phyloP scores from a whole-genome alignment of 2,113 vertebrate genomes.

The Spheniscus mendiculus region DNA sequence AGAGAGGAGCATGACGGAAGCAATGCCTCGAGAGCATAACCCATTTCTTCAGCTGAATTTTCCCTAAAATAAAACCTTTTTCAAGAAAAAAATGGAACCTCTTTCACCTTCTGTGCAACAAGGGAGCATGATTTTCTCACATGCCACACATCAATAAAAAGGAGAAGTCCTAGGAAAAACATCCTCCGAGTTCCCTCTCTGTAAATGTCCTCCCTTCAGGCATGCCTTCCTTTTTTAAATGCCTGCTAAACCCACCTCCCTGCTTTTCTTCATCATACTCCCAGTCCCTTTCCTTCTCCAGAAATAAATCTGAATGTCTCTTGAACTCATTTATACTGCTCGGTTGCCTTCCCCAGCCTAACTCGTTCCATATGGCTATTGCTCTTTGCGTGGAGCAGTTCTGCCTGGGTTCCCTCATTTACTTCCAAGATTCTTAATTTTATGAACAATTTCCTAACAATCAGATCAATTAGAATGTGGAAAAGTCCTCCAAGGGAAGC shows the following conservation, averaged over 20 bases:
- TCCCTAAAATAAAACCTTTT: not conserved
- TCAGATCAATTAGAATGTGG: slow-evolving; percentile 69
- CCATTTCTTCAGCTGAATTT: not conserved
- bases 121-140: not conserved
- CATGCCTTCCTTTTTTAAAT: not conserved
- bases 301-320: slow-evolving; percentile 66
- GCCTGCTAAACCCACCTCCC: not conserved
- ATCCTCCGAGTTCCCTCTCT: not conserved
- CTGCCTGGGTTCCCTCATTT: slow-evolving; percentile 48
- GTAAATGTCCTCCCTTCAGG: not conserved
- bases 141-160: not conserved
- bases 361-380: slow-evolving; percentile 63
- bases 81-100: not conserved
- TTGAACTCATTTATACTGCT: slow-evolving; percentile 68
- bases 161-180: not conserved
- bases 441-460: slow-evolving; percentile 79
- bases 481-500: slow-evolving; percentile 63
- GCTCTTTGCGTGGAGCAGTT: slow-evolving; percentile 10
- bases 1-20: not conserved
- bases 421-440: slow-evolving; percentile 68
- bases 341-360: slow-evolving; percentile 48
- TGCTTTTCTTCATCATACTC: not conserved
- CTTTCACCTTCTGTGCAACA: not conserved
- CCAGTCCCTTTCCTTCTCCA: slow-evolving; percentile 26
- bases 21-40: not conserved